Percentiles rank a stretch among this genome's conserved stretches.
phyloP scores from a whole-genome alignment of 1,140 invertebrate genomes.

The Drosophila jambulina region DNA sequence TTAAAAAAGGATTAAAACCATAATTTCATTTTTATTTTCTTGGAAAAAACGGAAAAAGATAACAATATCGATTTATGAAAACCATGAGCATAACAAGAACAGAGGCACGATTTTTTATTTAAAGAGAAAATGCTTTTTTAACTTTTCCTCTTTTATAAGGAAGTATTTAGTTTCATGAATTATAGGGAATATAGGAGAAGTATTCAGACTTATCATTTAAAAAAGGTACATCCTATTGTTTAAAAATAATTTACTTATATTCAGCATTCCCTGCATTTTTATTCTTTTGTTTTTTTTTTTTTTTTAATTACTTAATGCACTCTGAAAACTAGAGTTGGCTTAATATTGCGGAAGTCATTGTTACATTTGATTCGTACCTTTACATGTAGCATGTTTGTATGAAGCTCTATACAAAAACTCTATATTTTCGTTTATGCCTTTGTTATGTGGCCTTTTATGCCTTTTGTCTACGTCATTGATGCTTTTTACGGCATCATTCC shows the following conservation, averaged over 20 bases:
- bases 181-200: background rate
- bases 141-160: background rate
- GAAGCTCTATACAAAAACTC: background rate
- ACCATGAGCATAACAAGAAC: background rate
- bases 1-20: constrained; percentile 50
- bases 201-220: background rate
- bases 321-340: background rate
- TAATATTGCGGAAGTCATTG: constrained; percentile 7
- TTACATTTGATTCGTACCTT: background rate
- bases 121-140: background rate
- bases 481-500: constrained; percentile 15
- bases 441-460: constrained; percentile 7
- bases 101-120: background rate
- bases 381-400: background rate
- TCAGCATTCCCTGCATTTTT: background rate
- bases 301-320: background rate
- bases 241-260: background rate
- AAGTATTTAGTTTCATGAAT: background rate
- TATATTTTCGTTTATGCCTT: constrained; percentile 8
- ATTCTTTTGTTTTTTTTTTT: background rate
- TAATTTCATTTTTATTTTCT: constrained; percentile 42
- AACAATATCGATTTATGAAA: constrained; percentile 2
- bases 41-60: background rate
- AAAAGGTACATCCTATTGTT: background rate
- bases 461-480: constrained; percentile 21